phyloP scores from a whole-genome alignment of 2,113 vertebrate species.

The Grantiella picta region DNA sequence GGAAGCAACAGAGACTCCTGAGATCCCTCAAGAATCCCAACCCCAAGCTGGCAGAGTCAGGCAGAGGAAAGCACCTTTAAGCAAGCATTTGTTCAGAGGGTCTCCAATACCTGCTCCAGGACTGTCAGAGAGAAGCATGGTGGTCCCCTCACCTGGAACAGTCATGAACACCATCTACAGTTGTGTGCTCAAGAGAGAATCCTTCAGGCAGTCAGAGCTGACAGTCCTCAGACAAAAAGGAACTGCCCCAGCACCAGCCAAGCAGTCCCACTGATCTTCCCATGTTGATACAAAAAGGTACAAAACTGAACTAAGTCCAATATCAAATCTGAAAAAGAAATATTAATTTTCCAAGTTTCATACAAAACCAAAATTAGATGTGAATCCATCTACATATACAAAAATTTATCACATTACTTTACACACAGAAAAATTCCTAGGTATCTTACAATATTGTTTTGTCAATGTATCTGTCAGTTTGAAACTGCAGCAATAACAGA shows the following conservation, averaged over 20 bases:
- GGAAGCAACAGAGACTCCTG: not conserved
- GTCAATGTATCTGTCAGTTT: not conserved
- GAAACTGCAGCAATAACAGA: not conserved
- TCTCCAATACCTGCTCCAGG: not conserved
- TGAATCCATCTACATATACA: not conserved
- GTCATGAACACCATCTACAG: not conserved
- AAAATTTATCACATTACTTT: not conserved
- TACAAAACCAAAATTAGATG: not conserved
- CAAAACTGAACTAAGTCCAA: not conserved
- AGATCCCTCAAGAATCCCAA: not conserved
- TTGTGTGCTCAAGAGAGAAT: not conserved
- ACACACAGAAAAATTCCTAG: not conserved
- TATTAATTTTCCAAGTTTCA: not conserved
- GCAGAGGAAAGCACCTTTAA: not conserved
- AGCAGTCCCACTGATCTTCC: not conserved
- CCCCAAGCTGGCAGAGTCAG: not conserved
- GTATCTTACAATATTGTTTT: not conserved
- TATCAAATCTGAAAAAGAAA: not conserved
- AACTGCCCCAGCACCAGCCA: not conserved
- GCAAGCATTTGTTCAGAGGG: not conserved
- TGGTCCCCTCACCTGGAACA: not conserved
- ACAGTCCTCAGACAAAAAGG: not conserved
- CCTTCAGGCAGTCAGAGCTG: not conserved
- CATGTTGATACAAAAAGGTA: not conserved
- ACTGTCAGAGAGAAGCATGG: fast-evolving